Base-by-base conservation (phyloP, 2,888 invertebrate species). In the Caenorhabditis sp. region DNA sequence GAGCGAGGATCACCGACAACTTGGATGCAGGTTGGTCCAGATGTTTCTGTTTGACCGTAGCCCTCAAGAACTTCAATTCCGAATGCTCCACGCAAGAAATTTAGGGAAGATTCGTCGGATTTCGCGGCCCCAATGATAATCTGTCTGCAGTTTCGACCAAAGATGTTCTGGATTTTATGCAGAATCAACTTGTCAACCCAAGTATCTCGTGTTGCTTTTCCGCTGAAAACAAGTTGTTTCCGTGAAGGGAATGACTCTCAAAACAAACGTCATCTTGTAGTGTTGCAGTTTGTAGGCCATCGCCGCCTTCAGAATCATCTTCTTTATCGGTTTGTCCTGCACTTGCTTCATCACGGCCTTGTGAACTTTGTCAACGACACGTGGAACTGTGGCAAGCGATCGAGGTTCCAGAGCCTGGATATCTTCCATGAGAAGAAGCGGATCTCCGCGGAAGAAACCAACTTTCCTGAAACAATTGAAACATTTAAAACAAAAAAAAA, bases 11-110 rank as follows among this genome's bases (percentile, higher is more conserved):
- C 82, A 18, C 71, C 82, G 22, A 67, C 76, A 6, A 81, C 3
- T 64, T 69, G 78, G 26, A 72, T 71, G 1, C 78, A 55, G 4
- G 77, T 60, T 2, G 78, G 71, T n/a, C 77, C 82, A 6, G 72
- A 62, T 13, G 77, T 72, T 47, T 82, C 82, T 2, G 82, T 82
- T 26, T 82, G 82, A 18, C 82, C 82, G 60, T 82, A 82, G 9
- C 78, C 82, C 32, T 78, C 82, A 9, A 82, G 56, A 3, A 78
- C 64, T 32, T 71, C 68, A 20, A 77, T 53, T 51, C 82, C 82
- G 13, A 82, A 68, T 15, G 82, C 82, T 13, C 64, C 71, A 32
- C 82, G 68, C 40, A 72, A 51, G 37, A 82, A 82, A 20, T 35
- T n/a, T n/a, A 82, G 20, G 0, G 69, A 28, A 9, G 68, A 55